phyloP scores from a whole-genome alignment of 2,888 invertebrate species.

The Cerastis rubricosa region DNA sequence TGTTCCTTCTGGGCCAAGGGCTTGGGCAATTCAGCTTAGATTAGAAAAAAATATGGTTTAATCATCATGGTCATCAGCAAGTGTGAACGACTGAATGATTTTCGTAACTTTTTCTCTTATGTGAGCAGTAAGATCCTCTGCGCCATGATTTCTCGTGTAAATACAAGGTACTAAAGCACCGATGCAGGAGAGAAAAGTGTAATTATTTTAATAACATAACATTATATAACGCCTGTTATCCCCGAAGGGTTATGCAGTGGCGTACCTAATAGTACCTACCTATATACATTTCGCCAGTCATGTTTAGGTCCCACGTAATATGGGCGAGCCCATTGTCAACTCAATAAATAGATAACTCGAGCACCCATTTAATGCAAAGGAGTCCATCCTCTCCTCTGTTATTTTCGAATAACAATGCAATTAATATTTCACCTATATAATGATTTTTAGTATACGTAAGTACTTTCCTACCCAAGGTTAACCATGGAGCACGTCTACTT shows the following conservation, averaged over 20 bases:
- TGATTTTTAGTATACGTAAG: background rate
- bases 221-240: background rate
- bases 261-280: background rate
- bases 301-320: background rate
- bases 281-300: background rate
- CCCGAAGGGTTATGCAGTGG: background rate
- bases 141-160: background rate
- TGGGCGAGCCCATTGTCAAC: background rate
- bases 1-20: constrained; percentile 45
- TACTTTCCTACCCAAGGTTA: background rate
- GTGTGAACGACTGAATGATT: background rate
- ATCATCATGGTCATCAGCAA: background rate
- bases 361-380: background rate
- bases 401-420: background rate
- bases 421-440: background rate
- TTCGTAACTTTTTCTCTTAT: background rate
- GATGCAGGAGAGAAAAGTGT: background rate
- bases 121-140: background rate
- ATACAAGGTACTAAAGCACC: background rate
- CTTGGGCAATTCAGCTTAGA: background rate
- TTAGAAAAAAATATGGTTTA: constrained; percentile 2
- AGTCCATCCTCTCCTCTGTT: background rate
- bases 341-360: background rate
- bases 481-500: background rate
- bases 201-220: background rate